These are phyloP conservation scores for Corythaeola cristata DNA, from an alignment of 2,113 vertebrate genomes.

Conservation along the genomic window DNA sequence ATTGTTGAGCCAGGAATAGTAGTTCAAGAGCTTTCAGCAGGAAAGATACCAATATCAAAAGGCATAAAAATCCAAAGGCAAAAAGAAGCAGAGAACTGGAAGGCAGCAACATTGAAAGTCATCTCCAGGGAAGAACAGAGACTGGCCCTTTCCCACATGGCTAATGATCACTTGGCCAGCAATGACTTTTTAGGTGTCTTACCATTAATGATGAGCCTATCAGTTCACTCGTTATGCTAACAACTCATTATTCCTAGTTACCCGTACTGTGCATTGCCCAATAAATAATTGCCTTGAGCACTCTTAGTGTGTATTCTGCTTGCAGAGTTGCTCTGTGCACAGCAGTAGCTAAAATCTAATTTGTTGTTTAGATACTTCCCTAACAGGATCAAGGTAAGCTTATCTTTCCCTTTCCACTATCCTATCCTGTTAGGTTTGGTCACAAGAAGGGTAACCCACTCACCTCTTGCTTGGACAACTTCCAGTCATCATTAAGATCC, in stretches of 20 bases:
- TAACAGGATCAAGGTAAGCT: not conserved
- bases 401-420: not conserved
- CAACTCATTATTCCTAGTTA: not conserved
- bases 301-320: not conserved
- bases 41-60: not conserved
- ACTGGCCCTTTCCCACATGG: not conserved
- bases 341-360: not conserved
- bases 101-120: not conserved
- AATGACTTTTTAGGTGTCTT: not conserved
- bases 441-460: not conserved
- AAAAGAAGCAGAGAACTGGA: not conserved
- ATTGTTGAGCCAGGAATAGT: not conserved
- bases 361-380: not conserved
- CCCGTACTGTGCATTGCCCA: not conserved
- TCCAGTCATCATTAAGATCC: constrained; percentile 99
- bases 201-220: not conserved
- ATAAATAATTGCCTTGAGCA: not conserved
- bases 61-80: not conserved
- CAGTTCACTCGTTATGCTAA: not conserved
- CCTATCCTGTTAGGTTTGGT: not conserved
- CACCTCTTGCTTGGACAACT: constrained; percentile 91
- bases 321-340: not conserved
- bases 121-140: not conserved
- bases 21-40: not conserved
- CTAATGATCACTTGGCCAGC: not conserved